Percentiles rank a stretch among this genome's conserved stretches.
Conservation (phyloP, 2,888 invertebrate species). For the Cosmia trapezina region DNA sequence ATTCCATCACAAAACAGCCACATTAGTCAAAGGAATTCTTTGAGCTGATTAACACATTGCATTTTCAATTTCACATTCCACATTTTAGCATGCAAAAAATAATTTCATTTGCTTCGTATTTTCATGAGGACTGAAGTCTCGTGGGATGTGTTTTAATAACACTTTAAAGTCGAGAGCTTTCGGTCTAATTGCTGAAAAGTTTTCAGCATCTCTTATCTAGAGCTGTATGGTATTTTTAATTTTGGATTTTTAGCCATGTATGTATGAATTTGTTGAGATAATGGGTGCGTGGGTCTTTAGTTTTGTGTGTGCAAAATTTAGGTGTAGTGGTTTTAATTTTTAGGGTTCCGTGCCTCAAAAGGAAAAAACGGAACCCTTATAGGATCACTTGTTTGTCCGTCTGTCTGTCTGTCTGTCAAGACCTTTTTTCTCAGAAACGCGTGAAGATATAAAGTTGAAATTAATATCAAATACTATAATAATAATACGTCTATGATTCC, state of each 20-base stretch:
- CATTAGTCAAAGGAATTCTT: constrained; percentile 31
- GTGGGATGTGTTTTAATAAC: constrained; percentile 69
- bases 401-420: too few relatives aligned
- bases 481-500: too few relatives aligned
- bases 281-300: not conserved
- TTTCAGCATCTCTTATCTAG: constrained; percentile 38
- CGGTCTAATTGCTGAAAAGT: constrained; percentile 70
- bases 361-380: too few relatives aligned
- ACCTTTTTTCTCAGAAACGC: too few relatives aligned
- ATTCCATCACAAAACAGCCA: not conserved
- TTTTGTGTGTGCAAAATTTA: constrained; percentile 3
- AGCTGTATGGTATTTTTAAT: constrained; percentile 33
- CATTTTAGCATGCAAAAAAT: constrained; percentile 52
- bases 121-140: constrained; percentile 56
- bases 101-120: constrained; percentile 59
- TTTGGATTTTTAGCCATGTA: constrained; percentile 11
- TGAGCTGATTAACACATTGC: constrained; percentile 49
- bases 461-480: too few relatives aligned
- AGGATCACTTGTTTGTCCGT: too few relatives aligned
- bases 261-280: constrained; percentile 10
- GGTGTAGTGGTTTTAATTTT: not conserved
- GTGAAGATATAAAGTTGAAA: too few relatives aligned
- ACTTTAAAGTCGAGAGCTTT: constrained; percentile 67
- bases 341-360: too few relatives aligned
- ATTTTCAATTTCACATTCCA: constrained; percentile 45